Conservation (phyloP, 2,888 invertebrate genomes). For the Sympetrum striolatum region DNA sequence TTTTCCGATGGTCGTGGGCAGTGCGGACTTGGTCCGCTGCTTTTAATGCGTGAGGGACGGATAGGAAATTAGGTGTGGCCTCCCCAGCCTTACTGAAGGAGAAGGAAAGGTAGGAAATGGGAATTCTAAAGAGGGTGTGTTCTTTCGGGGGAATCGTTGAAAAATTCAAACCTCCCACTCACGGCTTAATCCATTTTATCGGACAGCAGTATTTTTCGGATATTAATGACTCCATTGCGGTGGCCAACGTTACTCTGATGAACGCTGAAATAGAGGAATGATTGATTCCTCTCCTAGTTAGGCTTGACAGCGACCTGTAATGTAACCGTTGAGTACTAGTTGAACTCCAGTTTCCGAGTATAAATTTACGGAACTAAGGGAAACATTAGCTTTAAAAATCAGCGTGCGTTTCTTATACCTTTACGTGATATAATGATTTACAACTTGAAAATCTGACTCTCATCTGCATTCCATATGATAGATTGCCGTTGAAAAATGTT, state of each 20-base stretch:
- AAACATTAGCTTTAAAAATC: no score
- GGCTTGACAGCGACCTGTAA: no score
- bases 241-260: neutral
- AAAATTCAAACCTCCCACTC: constrained; percentile 11
- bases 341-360: no score
- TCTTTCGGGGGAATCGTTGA: constrained; percentile 20
- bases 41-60: neutral
- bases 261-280: no score
- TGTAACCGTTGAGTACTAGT: no score
- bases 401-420: no score
- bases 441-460: no score
- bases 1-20: neutral
- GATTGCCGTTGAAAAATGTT: no score
- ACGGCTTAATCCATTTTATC: neutral
- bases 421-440: no score
- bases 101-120: neutral
- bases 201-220: neutral
- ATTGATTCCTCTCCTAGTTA: no score
- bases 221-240: neutral
- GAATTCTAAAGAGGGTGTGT: constrained; percentile 11
- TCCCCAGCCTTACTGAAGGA: neutral
- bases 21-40: neutral
- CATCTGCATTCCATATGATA: no score
- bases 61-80: constrained; percentile 23
- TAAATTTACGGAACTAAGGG: no score